Evolutionary conservation across 1,140 invertebrate genomes (phyloP), one percentile per base, ranked within the genome.

Genomic region (Tyrophagus putrescentiae): DNA sequence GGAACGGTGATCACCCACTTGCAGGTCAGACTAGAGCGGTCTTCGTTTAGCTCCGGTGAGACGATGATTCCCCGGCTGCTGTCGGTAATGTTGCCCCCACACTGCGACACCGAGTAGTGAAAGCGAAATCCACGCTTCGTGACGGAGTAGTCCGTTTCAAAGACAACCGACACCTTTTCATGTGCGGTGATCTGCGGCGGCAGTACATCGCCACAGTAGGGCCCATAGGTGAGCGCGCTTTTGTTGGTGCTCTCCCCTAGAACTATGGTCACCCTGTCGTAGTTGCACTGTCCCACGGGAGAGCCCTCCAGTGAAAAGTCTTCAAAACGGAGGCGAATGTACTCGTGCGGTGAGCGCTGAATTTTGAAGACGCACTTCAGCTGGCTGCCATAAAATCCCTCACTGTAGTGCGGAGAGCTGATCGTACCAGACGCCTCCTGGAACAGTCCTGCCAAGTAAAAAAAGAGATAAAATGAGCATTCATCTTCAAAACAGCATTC

Each of bases 1-100:
- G 84, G 82, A 23, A 85, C 86, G 60, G 77, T 77, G 34, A 94
- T 81, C 36, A 76, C 69, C 87, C 87, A 93, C 0, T 77, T 78
- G 71, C 89, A 93, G 18, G 13, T n/a, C n/a, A n/a, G n/a, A n/a
- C n/a, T n/a, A n/a, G n/a, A n/a, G 11, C 13, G 9, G 64, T 82
- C 80, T 48, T n/a, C 18, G 7, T 6, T 21, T 6, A 5, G 13
- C 27, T 78, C 73, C 50, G 76, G 72, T 33, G 74, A 71, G 7
- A 72, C 68, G 34, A 72, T 70, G 9, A 64, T 65, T 21, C 60
- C 48, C 23, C 71, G 70, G 1, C 73, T 56, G 0, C 65, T 70
- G n/a, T 68, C 65, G 0, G 72, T 79, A 33, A 79, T 73, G 60
- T 69, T 66, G 11, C 79, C 81, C 34, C 83, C 82, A 69, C 81